phyloP scores from a whole-genome alignment of 1,140 invertebrate species.

The Elymnias hypermnestra region DNA sequence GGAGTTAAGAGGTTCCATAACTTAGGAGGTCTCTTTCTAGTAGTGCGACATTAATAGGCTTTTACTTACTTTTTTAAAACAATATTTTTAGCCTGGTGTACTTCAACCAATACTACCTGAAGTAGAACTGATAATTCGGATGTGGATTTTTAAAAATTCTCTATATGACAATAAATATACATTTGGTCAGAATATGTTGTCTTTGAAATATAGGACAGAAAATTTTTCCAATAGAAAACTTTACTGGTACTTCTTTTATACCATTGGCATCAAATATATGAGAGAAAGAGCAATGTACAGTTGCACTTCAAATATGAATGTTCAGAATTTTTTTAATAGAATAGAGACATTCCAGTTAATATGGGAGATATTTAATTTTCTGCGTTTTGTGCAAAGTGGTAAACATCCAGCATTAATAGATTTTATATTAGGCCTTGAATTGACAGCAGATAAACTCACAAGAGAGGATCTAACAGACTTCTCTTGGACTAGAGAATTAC shows the following conservation, averaged over 20 bases:
- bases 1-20: too few species aligned
- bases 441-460: constrained; percentile 66
- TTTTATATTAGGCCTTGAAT: constrained; percentile 74
- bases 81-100: constrained; percentile 75
- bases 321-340: constrained; percentile 70
- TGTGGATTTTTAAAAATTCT: constrained; percentile 78
- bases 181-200: constrained; percentile 80
- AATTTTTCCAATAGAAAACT: constrained; percentile 70
- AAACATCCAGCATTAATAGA: constrained; percentile 78
- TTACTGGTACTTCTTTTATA: constrained; percentile 76
- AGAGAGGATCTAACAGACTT: constrained; percentile 76
- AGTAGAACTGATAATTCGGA: constrained; percentile 76
- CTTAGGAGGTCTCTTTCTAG: too few species aligned
- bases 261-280: constrained; percentile 73
- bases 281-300: constrained; percentile 75
- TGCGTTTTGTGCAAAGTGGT: constrained; percentile 79
- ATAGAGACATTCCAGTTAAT: constrained; percentile 75
- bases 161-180: constrained; percentile 73
- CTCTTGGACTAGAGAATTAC: constrained; percentile 79
- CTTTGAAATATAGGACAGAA: constrained; percentile 76
- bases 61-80: too few species aligned
- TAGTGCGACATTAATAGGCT: too few species aligned
- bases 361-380: constrained; percentile 78
- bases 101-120: constrained; percentile 76
- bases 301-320: constrained; percentile 66